These are phyloP conservation scores for Clitarchus hookeri DNA, from an alignment of 2,888 invertebrate species.

Conservation along the genomic window DNA sequence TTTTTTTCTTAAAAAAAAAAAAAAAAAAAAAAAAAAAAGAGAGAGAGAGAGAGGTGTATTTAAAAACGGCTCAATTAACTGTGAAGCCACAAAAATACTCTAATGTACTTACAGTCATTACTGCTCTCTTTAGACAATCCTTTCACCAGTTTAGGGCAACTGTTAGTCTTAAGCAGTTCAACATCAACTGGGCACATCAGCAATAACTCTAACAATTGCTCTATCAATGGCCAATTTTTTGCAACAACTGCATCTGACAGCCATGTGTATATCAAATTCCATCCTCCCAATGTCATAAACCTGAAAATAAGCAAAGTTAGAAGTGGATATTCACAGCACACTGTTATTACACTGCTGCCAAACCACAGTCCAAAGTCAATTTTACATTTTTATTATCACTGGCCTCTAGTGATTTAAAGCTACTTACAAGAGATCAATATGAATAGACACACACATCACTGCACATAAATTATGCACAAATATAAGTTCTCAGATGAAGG, in stretches of 20 bases:
- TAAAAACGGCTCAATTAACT: no score
- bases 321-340: slow-evolving; percentile 3
- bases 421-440: no score
- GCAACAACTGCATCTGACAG: slow-evolving; percentile 82
- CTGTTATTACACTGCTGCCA: background rate
- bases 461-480: no score
- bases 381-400: no score
- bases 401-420: no score
- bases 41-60: no score
- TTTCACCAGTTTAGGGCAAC: slow-evolving; percentile 90
- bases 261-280: slow-evolving; percentile 91
- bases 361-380: no score
- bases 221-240: slow-evolving; percentile 85
- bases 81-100: no score
- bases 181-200: slow-evolving; percentile 88
- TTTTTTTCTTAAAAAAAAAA: no score
- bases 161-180: slow-evolving; percentile 86
- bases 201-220: slow-evolving; percentile 83
- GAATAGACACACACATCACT: no score
- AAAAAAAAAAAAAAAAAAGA: no score
- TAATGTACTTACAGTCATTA: slow-evolving; percentile 71
- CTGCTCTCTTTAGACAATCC: slow-evolving; percentile 76
- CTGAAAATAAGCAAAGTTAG: slow-evolving; percentile 51
- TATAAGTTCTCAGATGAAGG: no score
- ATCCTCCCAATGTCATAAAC: slow-evolving; percentile 90